These are phyloP conservation scores for Holcopasites calliopsidis DNA, from an alignment of 1,140 invertebrate species.

Conservation along the genomic window DNA sequence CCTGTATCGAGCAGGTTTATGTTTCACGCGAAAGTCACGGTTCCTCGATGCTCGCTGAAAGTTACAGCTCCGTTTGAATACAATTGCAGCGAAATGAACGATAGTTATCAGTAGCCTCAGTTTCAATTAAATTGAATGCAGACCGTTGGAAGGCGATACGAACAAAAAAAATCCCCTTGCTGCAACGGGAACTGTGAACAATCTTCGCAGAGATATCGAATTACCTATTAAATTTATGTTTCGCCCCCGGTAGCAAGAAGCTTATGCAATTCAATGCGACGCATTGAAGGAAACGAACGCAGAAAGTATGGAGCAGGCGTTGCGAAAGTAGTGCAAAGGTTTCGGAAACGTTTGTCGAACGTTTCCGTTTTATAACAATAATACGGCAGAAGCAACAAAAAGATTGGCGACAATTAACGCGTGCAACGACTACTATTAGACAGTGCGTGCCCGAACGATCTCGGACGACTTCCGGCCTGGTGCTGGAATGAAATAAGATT, in stretches of 20 bases:
- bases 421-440: slow-evolving; percentile 22
- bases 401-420: slow-evolving; percentile 6
- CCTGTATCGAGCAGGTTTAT: too few relatives aligned
- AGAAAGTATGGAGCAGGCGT: not conserved
- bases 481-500: slow-evolving; percentile 52
- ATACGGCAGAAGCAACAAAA: slow-evolving; percentile 5
- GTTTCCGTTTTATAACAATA: slow-evolving; percentile 6
- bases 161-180: not conserved
- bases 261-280: too few relatives aligned
- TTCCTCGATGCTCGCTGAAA: not conserved
- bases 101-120: not conserved
- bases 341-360: not conserved
- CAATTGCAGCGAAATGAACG: not conserved
- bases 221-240: not conserved
- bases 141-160: too few relatives aligned
- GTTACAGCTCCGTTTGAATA: not conserved
- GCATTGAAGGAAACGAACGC: too few relatives aligned
- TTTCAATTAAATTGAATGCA: not conserved
- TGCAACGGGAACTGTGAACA: not conserved
- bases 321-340: too few relatives aligned
- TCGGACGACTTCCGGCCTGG: slow-evolving; percentile 46
- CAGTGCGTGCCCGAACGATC: slow-evolving; percentile 16
- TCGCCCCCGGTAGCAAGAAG: too few relatives aligned
- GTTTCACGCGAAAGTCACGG: too few relatives aligned
- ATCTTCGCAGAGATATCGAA: not conserved